Conservation (phyloP, 2,113 vertebrate genomes). For the Myotis lucifugus region DNA sequence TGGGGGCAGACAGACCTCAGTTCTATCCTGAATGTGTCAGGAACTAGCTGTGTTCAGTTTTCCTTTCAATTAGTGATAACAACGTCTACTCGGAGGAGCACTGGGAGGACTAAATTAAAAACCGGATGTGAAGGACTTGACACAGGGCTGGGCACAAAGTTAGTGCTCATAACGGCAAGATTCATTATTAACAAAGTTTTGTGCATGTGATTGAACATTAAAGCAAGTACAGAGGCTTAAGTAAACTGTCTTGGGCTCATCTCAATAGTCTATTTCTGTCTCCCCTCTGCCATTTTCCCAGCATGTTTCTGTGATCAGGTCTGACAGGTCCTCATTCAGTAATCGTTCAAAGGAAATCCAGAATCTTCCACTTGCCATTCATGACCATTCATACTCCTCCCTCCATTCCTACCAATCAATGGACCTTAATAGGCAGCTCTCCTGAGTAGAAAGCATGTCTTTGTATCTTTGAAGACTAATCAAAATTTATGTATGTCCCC, state of each 20-base stretch:
- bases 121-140: background rate
- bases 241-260: background rate
- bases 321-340: background rate
- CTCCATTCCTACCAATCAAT: background rate
- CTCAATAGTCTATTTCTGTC: background rate
- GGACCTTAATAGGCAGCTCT: background rate
- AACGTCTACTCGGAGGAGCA: background rate
- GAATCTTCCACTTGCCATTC: background rate
- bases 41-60: background rate
- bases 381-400: background rate
- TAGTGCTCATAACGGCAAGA: background rate
- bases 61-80: background rate
- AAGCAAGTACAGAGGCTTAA: background rate
- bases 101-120: background rate
- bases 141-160: background rate
- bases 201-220: background rate
- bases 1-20: background rate
- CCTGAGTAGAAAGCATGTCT: background rate
- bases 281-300: background rate
- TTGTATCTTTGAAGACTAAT: background rate
- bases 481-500: background rate
- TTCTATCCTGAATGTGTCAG: background rate
- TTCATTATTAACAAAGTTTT: background rate
- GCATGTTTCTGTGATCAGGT: background rate
- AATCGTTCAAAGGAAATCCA: background rate